A percentile compares a stretch with the other conserved stretches of the same genome.
These are phyloP conservation scores for Portevinia maculata DNA, from an alignment of 2,888 invertebrate genomes.

Conservation along the genomic window DNA sequence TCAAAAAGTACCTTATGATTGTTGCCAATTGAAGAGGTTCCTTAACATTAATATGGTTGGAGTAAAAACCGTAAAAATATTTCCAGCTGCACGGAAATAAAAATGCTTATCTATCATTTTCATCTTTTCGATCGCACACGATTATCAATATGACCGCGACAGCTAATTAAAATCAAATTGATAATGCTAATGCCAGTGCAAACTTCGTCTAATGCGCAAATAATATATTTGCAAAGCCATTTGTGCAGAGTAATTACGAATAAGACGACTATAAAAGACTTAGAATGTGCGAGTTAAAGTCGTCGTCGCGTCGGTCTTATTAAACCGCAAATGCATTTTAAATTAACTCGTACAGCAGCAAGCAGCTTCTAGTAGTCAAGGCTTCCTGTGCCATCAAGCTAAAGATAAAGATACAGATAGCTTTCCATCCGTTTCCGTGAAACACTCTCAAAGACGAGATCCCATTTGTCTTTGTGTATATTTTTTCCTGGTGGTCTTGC, in stretches of 20 bases:
- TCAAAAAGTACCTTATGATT: too few relatives aligned
- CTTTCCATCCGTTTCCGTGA: conserved; percentile 54
- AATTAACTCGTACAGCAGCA: not conserved
- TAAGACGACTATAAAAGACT: conserved; percentile 8
- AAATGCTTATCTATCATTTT: conserved; percentile 50
- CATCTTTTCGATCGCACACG: conserved; percentile 38
- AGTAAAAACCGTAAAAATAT: not conserved
- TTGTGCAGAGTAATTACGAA: conserved; percentile 35
- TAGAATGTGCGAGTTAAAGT: conserved; percentile 19
- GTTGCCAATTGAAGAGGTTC: too few relatives aligned
- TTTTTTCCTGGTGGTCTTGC: conserved; percentile 53
- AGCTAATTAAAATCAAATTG: conserved; percentile 70
- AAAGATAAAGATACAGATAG: conserved; percentile 11
- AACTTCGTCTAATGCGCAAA: conserved; percentile 37
- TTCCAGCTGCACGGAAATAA: conserved; percentile 63
- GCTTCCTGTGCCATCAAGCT: conserved; percentile 1
- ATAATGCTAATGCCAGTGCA: conserved; percentile 59
- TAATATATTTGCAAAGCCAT: conserved; percentile 17
- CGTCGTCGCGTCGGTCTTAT: conserved; percentile 13
- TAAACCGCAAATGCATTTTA: conserved; percentile 41
- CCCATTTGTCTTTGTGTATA: conserved; percentile 35
- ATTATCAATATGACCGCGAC: conserved; percentile 67
- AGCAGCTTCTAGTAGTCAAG: not conserved
- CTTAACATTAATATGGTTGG: too few relatives aligned
- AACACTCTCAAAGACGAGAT: conserved; percentile 28